Evolutionary conservation across 2,113 vertebrate species (phyloP).

Genomic region (Rhinoderma darwinii): DNA sequence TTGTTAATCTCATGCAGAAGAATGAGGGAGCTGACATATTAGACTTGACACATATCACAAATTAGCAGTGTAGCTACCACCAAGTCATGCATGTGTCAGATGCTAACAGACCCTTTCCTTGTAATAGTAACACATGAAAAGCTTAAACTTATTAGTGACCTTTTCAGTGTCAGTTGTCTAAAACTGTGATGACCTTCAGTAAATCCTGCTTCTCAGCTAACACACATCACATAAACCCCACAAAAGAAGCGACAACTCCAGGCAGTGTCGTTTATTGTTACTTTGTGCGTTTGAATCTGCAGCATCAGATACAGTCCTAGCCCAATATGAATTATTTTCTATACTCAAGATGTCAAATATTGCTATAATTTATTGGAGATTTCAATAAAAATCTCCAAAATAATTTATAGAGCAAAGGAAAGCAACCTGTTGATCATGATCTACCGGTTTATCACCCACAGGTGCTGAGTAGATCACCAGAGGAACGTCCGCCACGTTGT

Average conservation of each 20-base stretch:
- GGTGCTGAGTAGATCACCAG: not conserved
- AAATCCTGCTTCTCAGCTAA: not conserved
- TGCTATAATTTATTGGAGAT: not conserved
- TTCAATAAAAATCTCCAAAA: no score
- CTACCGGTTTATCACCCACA: not conserved
- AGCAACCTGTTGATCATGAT: not conserved
- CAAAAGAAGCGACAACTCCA: not conserved
- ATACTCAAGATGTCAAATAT: not conserved
- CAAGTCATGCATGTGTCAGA: not conserved
- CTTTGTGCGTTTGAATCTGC: not conserved
- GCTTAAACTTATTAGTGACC: not conserved
- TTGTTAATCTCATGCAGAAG: not conserved
- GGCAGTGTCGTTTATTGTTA: not conserved
- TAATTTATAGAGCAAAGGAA: no score
- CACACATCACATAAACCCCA: not conserved
- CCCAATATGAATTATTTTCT: not conserved
- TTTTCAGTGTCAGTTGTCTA: not conserved
- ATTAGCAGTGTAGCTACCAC: not conserved
- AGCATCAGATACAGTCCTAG: not conserved
- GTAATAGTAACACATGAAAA: not conserved
- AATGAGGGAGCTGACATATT: not conserved
- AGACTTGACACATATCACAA: constrained; percentile 7
- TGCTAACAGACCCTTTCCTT: not conserved
- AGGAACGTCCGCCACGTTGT: not conserved
- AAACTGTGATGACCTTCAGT: constrained; percentile 8